Base-by-base conservation (phyloP, 2,888 invertebrate genomes). In the Anthrax anthrax region DNA sequence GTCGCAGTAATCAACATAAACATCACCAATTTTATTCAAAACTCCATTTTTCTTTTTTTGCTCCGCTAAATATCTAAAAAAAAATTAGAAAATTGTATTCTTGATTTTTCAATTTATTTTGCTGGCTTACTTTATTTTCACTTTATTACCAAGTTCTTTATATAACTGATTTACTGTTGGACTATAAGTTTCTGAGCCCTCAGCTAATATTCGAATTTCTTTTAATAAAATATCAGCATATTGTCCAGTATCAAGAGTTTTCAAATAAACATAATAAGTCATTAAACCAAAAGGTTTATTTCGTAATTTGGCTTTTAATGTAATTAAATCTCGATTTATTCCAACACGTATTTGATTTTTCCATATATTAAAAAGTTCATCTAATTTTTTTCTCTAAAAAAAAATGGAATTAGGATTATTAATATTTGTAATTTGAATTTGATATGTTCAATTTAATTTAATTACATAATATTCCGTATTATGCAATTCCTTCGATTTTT, bases 131-230 rank as follows among this genome's bases (percentile, higher is more conserved):
- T 56, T 60, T 13, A 75, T 69, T 59, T 80, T 79, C 0, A 86
- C 81, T 63, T 77, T 77, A 8, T 67, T 64, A 4, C 89, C 90
- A 6, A 90, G 63, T 23, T 78, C 75, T 48, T 72, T 69, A 54
- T 82, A 78, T 43, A 90, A 64, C 47, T 74, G 62, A 43, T 71
- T 70, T 2, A 83, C 72, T 0, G 81, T 76, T 0, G 82, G 81
- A 62, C 86, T 87, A 64, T 80, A 87, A 0, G 81, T 79, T 61
- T 87, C 87, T 0, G 87, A 88, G 8, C 84, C 84, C 56, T 81
- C 78, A 0, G 82, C 81, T 13, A 88, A 59, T 55, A 74, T 78
- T 55, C 73, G 75, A 9, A 86, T 73, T 64, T 88, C 86, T 47
- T 76, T 71, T 56, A 84, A 69, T 39, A 84, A 73, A 43, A 82